Base-by-base conservation (phyloP, 2,888 invertebrate species). In the Cordilura impudica region DNA sequence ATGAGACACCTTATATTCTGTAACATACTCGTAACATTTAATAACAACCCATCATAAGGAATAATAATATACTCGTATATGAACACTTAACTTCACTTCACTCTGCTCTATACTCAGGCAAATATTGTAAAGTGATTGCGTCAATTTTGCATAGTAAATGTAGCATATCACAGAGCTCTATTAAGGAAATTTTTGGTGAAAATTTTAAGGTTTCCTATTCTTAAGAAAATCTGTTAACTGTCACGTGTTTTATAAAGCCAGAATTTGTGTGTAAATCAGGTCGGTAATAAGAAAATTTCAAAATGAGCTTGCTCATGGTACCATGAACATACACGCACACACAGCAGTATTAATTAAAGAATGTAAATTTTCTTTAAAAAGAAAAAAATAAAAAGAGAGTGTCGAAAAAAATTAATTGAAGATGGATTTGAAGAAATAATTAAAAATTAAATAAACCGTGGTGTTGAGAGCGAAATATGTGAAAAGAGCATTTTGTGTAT, bases 291-390 rank as follows among this genome's bases (percentile, higher is more conserved):
- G 65, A 66, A 35, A 54, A 67, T 39, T 39, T 39, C 26, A 31
- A 35, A 63, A 31, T 49, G 47, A 43, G 10, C 31, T 51, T 3
- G 35, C 54, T 72, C 45, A 56, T 65, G 70, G 53, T 54, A 54
- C 82, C 84, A 82, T 84, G n/a, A n/a, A 83, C 74, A 66, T n/a
- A 31, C 49, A 54, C 31, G 29, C 35, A 58, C 39, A 78, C 83
- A 85, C 84, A 87, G 86, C 85, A 86, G 86, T 84, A 87, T 87
- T 87, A 87, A 87, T 87, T 87, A 87, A 87, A 86, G 85, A 85
- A 87, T 87, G 87, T 87, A 87, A 87, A 87, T 87, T 87, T 87
- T 53, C 56, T 53, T 43, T 29, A 67, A 60, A 19, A 31, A 45
- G 70, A 58, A 53, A 16, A 35, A 47, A 23, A 21, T 54, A 26